Evolutionary conservation across 1,140 invertebrate genomes (phyloP).

Genomic region (Paracyclopina nana): DNA sequence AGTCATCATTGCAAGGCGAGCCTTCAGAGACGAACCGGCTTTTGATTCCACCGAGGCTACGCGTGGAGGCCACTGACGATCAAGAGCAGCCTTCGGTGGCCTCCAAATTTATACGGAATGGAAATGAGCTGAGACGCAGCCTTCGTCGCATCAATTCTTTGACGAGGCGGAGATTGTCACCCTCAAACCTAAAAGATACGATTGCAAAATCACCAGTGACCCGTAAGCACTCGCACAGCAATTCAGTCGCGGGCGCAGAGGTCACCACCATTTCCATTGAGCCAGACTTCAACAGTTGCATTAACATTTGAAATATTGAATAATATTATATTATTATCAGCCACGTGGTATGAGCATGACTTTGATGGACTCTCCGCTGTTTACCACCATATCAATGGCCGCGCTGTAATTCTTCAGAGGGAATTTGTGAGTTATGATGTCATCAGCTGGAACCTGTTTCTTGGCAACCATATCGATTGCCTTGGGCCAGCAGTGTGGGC

Average conservation of each 20-base stretch:
- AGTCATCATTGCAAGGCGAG: too few relatives aligned
- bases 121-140: not conserved
- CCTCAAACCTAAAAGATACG: not conserved
- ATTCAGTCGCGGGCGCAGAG: too few relatives aligned
- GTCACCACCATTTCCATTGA: too few relatives aligned
- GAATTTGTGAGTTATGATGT: slow-evolving; percentile 6
- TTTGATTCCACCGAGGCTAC: too few relatives aligned
- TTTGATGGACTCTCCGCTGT: not conserved
- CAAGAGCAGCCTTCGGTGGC: too few relatives aligned
- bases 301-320: not conserved
- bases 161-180: not conserved
- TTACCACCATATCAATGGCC: slow-evolving; percentile 1
- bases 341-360: not conserved
- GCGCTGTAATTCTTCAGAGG: not conserved
- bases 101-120: not conserved
- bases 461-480: not conserved
- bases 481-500: slow-evolving; percentile 8
- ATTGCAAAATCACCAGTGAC: too few relatives aligned
- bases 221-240: too few relatives aligned
- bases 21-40: too few relatives aligned
- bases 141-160: not conserved
- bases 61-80: too few relatives aligned
- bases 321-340: not conserved
- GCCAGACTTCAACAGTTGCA: too few relatives aligned
- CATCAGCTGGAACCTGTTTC: not conserved